Evolutionary conservation across 2,888 invertebrate species (phyloP).

Genomic region (Rhaphigaster nebulosa): DNA sequence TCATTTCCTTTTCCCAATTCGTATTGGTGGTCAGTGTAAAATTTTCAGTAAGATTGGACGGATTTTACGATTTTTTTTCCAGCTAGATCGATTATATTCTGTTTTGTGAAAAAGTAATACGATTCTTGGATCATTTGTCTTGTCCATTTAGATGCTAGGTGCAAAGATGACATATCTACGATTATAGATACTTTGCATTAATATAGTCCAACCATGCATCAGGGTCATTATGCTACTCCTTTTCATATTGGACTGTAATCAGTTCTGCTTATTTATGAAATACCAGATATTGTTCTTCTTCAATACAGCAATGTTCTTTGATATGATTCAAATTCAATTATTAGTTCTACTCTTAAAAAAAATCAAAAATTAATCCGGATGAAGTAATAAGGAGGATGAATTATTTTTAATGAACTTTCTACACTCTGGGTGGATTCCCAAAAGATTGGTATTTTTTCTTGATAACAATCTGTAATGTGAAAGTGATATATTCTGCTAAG

Average conservation of each 20-base stretch:
- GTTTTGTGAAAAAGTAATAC: background rate
- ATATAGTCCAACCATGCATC: background rate
- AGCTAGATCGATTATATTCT: too few relatives aligned
- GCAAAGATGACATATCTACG: background rate
- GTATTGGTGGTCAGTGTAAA: too few relatives aligned
- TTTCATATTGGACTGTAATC: background rate
- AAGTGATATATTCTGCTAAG: too few relatives aligned
- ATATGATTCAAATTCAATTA: constrained; percentile 1
- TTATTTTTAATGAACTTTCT: background rate
- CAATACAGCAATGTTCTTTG: background rate
- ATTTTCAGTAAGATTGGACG: too few relatives aligned
- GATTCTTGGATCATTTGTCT: background rate
- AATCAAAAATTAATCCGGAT: background rate
- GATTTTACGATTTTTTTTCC: too few relatives aligned
- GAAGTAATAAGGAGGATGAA: background rate
- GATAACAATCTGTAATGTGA: background rate
- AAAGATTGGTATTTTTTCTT: background rate
- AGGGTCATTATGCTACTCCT: background rate
- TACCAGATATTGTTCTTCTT: background rate
- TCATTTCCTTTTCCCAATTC: too few relatives aligned
- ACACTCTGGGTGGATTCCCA: background rate
- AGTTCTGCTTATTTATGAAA: background rate
- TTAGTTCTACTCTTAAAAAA: background rate
- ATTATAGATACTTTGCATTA: background rate
- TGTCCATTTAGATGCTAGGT: background rate